phyloP scores from a whole-genome alignment of 92 coral and sea anemone genomes.

The Epizoanthus ramosus region DNA sequence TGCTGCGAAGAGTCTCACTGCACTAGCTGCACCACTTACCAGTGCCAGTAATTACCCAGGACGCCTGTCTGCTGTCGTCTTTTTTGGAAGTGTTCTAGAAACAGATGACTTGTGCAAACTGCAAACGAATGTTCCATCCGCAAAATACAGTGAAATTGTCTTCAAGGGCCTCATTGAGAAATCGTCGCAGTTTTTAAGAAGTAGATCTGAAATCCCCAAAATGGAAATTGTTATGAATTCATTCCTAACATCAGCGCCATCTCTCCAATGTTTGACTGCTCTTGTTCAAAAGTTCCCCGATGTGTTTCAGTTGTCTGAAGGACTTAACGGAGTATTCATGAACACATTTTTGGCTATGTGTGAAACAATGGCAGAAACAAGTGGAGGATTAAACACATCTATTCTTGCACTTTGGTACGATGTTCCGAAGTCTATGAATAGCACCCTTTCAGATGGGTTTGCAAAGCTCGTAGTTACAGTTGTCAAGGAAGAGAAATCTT shows the following conservation, averaged over 20 bases:
- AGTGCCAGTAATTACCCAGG: not conserved
- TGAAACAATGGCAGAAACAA: not conserved
- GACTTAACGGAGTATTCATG: not conserved
- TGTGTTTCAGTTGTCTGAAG: not conserved
- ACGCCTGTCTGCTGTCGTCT: not conserved
- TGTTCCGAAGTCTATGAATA: not conserved
- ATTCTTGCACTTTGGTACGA: not conserved
- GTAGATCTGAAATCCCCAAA: not conserved
- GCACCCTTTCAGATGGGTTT: not conserved
- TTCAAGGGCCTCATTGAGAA: not conserved
- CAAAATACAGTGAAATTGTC: not conserved
- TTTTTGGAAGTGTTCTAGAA: not conserved
- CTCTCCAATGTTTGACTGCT: not conserved
- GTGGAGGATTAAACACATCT: not conserved
- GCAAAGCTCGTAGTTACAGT: not conserved
- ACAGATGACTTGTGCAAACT: not conserved
- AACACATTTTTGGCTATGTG: not conserved
- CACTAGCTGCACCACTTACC: not conserved
- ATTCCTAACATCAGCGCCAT: not conserved
- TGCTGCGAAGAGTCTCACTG: not conserved
- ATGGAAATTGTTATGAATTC: not conserved
- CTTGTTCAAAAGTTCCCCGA: conserved; percentile 1
- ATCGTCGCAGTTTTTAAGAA: not conserved
- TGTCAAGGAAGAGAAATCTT: not conserved
- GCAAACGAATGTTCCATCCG: not conserved